Base-by-base conservation (phyloP, 2,797 vertebrate genomes). In the Halcyon badia region DNA sequence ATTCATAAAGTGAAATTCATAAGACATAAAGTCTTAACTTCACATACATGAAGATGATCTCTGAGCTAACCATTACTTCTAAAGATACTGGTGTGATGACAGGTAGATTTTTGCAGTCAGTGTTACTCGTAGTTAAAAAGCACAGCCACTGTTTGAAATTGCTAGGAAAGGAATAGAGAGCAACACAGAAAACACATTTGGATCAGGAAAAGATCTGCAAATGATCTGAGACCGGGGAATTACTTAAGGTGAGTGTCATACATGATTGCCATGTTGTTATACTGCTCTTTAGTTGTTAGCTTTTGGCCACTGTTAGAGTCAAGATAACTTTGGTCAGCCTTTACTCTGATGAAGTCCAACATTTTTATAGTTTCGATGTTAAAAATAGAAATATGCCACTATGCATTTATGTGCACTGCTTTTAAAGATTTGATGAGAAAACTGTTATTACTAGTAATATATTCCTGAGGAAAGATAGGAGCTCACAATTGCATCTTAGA, bases 261-360 rank as follows among this genome's bases (percentile, higher is more conserved):
- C 9, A 68, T 0, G 1, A 9, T 68, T 75, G 61, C 3, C 21
- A 9, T 30, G 11, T 62, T 83, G 17, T 78, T 64, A 58, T 6
- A 39, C 7, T 44, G 17, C 14, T 52, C 13, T 58, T 81, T 48
- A 76, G 17, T 10, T 37, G 14, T 49, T 33, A 82, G 35, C 6
- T 72, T 91, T 68, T 71, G 49, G 28, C 11, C n/a, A 33, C 16
- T 75, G 20, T 33, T 61, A 37, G 16, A 68, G 10, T 33, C 33
- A 71, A 60, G 15, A 28, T 25, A 76, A 52, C 9, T 75, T 57
- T 35, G 11, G 14, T 41, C 37, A 85, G 21, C 17, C 25, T 85
- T 20, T 5, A 84, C 24, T 48, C 25, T 79, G 44, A 71, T 0
- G 3, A 79, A 17, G 2, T 14, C 39, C 1, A 30, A 10, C 1